Evolutionary conservation across 2,888 invertebrate genomes (phyloP).

Genomic region (Syritta pipiens): DNA sequence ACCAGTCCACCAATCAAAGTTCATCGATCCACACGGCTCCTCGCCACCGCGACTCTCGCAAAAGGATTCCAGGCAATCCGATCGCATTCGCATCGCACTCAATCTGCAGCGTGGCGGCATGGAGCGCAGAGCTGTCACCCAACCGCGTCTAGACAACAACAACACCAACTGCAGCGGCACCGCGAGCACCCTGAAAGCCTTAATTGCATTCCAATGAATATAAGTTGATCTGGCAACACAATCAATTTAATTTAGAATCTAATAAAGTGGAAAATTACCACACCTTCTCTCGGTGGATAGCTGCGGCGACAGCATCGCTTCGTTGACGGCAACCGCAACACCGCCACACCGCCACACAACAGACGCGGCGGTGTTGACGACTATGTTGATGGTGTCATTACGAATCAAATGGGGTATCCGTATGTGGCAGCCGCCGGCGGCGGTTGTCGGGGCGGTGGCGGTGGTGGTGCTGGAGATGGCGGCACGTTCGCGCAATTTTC

Average conservation of each 20-base stretch:
- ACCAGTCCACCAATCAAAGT: too few relatives aligned
- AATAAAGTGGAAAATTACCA: slow-evolving; percentile 69
- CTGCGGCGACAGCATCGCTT: slow-evolving; percentile 7
- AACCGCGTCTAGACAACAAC: slow-evolving; percentile 41
- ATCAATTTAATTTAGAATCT: slow-evolving; percentile 69
- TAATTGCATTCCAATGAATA: slow-evolving; percentile 68
- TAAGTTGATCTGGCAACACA: slow-evolving; percentile 67
- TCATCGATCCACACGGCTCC: too few relatives aligned
- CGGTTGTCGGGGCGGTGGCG: slow-evolving; percentile 14
- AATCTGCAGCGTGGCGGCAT: slow-evolving; percentile 16
- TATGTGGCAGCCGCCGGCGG: slow-evolving; percentile 29
- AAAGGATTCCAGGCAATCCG: too few relatives aligned
- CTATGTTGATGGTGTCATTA: slow-evolving; percentile 66
- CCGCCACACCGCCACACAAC: too few relatives aligned
- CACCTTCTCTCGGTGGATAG: slow-evolving; percentile 58
- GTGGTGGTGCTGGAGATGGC: slow-evolving; percentile 2
- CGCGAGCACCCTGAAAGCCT: slow-evolving; percentile 58
- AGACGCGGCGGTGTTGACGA: slow-evolving; percentile 54
- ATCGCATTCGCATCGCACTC: slow-evolving; percentile 46
- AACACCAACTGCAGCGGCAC: slow-evolving; percentile 27
- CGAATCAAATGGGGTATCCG: slow-evolving; percentile 49
- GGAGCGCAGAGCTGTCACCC: slow-evolving; percentile 28
- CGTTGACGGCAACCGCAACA: too few relatives aligned
- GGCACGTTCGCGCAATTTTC: slow-evolving; percentile 57
- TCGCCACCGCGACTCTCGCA: too few relatives aligned